phyloP scores from a whole-genome alignment of 2,113 vertebrate genomes.

The Platycercus adscitus region DNA sequence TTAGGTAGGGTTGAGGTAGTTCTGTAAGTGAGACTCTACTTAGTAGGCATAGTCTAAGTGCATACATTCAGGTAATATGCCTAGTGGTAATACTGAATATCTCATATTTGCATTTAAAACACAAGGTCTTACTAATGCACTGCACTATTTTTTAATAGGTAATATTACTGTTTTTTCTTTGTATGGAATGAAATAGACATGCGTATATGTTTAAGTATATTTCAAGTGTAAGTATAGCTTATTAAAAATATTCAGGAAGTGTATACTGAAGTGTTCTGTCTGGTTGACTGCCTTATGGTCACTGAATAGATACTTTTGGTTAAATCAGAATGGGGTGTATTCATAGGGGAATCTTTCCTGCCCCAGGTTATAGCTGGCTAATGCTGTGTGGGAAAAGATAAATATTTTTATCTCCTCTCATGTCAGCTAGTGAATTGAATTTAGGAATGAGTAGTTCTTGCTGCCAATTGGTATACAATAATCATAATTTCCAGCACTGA shows the following conservation, averaged over 20 bases:
- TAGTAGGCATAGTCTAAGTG: not conserved
- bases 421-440: constrained; percentile 35
- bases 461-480: not conserved
- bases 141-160: not conserved
- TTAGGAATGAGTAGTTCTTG: not conserved
- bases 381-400: not conserved
- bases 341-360: not conserved
- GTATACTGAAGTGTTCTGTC: not conserved
- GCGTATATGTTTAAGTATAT: not conserved
- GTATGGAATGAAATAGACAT: not conserved
- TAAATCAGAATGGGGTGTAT: not conserved
- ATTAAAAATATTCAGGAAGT: not conserved
- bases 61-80: not conserved
- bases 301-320: not conserved
- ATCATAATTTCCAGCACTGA: not conserved
- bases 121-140: not conserved
- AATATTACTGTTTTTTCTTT: not conserved
- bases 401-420: not conserved
- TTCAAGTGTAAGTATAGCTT: not conserved
- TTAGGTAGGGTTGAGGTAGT: not conserved
- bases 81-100: not conserved
- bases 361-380: not conserved
- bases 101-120: not conserved
- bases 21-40: not conserved
- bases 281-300: not conserved